Percentiles rank a stretch among this genome's conserved stretches.
These are phyloP conservation scores for Tiliacea aurago DNA, from an alignment of 2,888 invertebrate species.

Conservation along the genomic window DNA sequence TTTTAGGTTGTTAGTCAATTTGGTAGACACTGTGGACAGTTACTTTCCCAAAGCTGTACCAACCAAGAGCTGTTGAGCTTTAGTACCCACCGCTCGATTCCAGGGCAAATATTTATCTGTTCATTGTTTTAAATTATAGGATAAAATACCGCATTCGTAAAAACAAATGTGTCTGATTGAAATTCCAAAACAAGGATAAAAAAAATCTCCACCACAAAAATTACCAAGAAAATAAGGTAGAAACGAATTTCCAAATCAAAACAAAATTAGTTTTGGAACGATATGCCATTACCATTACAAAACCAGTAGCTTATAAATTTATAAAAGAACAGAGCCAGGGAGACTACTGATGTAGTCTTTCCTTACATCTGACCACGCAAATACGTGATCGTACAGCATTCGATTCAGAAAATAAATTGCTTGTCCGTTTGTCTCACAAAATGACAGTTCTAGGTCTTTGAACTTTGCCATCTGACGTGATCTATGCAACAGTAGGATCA, in stretches of 20 bases:
- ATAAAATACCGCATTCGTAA: background rate
- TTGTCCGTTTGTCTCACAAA: conserved; percentile 64
- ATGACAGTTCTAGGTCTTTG: conserved; percentile 67
- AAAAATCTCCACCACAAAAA: conserved; percentile 19
- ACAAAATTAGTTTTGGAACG: conserved; percentile 31
- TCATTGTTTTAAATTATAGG: background rate
- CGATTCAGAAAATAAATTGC: conserved; percentile 61
- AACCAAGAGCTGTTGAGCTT: background rate
- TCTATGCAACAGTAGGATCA: conserved; percentile 48
- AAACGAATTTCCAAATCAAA: conserved; percentile 19
- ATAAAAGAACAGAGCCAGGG: conserved; percentile 17
- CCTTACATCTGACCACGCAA: conserved; percentile 67
- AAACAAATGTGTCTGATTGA: background rate
- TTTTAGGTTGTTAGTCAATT: background rate
- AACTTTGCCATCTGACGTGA: conserved; percentile 63
- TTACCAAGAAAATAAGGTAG: conserved; percentile 8
- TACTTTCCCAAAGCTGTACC: too few relatives aligned
- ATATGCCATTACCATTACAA: conserved; percentile 7
- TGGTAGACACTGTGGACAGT: too few relatives aligned
- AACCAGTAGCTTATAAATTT: conserved; percentile 40
- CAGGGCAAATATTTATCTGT: background rate
- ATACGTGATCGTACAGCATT: conserved; percentile 70
- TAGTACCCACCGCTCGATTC: background rate
- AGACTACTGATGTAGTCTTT: conserved; percentile 47
- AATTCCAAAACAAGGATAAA: conserved; percentile 2